These are phyloP conservation scores for Galeopterus variegatus DNA, from an alignment of 2,113 vertebrate species.

Conservation along the genomic window DNA sequence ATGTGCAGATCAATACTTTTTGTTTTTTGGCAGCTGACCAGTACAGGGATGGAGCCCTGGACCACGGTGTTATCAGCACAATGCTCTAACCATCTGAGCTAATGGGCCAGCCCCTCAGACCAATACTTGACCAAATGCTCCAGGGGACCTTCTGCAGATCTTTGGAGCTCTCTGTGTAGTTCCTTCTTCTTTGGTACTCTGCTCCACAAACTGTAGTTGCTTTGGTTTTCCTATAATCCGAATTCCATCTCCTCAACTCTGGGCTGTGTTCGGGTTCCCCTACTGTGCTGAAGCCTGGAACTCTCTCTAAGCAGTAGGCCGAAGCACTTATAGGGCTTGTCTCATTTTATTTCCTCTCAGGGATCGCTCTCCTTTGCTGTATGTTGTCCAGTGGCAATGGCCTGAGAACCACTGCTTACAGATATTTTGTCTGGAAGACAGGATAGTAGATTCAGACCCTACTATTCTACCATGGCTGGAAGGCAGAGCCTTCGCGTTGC, in stretches of 20 bases:
- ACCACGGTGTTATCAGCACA: too few species aligned
- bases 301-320: too few species aligned
- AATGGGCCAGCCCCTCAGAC: too few species aligned
- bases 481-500: rapidly evolving
- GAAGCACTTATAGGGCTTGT: rapidly evolving
- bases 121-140: not conserved
- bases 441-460: not conserved
- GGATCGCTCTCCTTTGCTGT: rapidly evolving
- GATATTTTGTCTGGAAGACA: not conserved
- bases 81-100: too few species aligned
- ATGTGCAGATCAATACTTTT: too few species aligned
- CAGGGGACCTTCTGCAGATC: not conserved
- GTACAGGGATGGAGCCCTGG: too few species aligned
- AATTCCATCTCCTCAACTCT: rapidly evolving
- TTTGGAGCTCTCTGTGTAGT: rapidly evolving
- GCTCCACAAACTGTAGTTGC: not conserved
- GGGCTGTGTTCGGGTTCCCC: not conserved
- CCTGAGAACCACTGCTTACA: not conserved
- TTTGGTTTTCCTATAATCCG: not conserved
- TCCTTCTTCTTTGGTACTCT: not conserved
- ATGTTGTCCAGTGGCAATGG: not conserved
- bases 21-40: too few species aligned
- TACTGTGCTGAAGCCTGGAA: not conserved
- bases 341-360: rapidly evolving
- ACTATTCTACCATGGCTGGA: not conserved